A percentile compares a stretch with the other conserved stretches of the same genome.
Evolutionary conservation across 2,888 invertebrate genomes (phyloP).

Genomic region (Phytoseiulus persimilis): DNA sequence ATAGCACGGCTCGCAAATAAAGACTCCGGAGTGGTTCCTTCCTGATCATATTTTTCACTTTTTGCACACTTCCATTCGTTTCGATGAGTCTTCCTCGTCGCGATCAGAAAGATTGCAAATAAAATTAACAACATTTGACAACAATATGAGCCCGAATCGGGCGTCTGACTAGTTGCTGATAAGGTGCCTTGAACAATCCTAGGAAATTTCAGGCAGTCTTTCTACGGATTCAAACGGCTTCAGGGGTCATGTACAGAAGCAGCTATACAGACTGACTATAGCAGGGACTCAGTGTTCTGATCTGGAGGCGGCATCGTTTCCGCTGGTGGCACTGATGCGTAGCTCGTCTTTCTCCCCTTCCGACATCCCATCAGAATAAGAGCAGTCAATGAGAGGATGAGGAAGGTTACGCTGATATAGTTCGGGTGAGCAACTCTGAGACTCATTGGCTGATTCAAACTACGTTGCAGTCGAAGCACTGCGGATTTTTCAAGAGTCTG

Average conservation of each 20-base stretch:
- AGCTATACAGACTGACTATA: background rate
- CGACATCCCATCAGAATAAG: background rate
- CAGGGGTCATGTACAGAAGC: background rate
- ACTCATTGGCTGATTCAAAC: background rate
- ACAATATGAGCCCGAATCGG: background rate
- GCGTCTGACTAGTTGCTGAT: background rate
- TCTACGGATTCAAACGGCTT: no score
- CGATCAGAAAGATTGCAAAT: background rate
- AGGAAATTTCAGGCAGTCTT: background rate
- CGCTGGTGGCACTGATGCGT: background rate
- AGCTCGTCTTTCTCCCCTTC: background rate
- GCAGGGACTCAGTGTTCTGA: background rate
- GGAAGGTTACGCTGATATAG: background rate
- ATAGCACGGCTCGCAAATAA: no score
- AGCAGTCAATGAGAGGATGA: background rate
- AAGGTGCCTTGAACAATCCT: background rate
- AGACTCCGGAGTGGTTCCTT: no score
- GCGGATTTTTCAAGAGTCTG: background rate
- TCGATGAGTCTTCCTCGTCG: background rate
- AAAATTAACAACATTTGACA: background rate
- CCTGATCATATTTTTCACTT: no score
- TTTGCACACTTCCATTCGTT: background rate
- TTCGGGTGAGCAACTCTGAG: background rate
- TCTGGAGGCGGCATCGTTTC: background rate
- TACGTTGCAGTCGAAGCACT: background rate